These are phyloP conservation scores for Ancistrus triradiatus DNA, from an alignment of 2,113 vertebrate species.

Conservation along the genomic window DNA sequence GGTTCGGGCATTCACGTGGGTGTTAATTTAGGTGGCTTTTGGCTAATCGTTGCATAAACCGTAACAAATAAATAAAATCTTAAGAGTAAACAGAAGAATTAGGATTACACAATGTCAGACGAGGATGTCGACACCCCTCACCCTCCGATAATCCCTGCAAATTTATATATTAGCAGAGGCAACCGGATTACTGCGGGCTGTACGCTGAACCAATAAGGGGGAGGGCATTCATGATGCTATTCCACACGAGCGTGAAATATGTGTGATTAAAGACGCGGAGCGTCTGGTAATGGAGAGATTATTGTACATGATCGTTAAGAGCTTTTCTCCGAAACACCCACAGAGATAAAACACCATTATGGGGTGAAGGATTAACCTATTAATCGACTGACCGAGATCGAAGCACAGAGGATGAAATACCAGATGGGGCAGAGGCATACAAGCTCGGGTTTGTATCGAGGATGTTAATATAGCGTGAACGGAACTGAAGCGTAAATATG, in stretches of 20 bases:
- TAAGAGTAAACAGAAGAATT: constrained; percentile 27
- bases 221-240: not conserved
- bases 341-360: not conserved
- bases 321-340: not conserved
- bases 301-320: not conserved
- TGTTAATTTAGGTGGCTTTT: too few relatives aligned
- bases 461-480: too few relatives aligned
- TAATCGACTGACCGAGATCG: not conserved
- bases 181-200: constrained; percentile 19
- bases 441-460: too few relatives aligned
- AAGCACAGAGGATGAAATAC: not conserved
- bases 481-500: too few relatives aligned
- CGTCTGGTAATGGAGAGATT: constrained; percentile 14
- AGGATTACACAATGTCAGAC: constrained; percentile 46
- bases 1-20: too few relatives aligned
- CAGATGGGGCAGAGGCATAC: not conserved
- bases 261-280: constrained; percentile 1
- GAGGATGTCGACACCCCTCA: constrained; percentile 43
- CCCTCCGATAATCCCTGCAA: constrained; percentile 50
- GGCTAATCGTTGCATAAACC: too few relatives aligned
- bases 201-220: not conserved
- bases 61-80: too few relatives aligned
- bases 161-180: constrained; percentile 29
- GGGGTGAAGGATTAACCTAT: not conserved
- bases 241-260: constrained; percentile 1